Evolutionary conservation across 1,140 invertebrate genomes (phyloP), one percentile per base, ranked within the genome.

Genomic region (Parapsyche elsis): DNA sequence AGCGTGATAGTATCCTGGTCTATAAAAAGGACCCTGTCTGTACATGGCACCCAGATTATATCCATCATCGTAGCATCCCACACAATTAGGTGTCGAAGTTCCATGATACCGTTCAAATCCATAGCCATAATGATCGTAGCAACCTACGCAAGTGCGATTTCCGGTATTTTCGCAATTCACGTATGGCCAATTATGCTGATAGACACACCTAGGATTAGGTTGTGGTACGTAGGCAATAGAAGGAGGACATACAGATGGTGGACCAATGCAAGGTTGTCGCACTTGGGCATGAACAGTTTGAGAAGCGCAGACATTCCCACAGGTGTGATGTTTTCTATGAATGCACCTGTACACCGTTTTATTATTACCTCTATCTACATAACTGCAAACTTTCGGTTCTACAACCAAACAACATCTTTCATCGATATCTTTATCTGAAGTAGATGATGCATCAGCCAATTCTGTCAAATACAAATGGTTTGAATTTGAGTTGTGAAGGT

Each of bases 71-170:
- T 78, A 81, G 70, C 83, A 84, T 16, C 78, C 80, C 0, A 19
- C 19, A 23, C 84, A 84, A 30, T 74, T 21, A n/a, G 81, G 80
- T 59, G 57, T 23, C 57, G 49, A 59, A 45, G 30, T 67, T 10
- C 78, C 78, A 59, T 81, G 38, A 75, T 81, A 81, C 21, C 71
- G 30, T n/a, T 80, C 19, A 67, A 76, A 82, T 1, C 83, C 83
- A 57, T 80, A 80, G 0, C 81, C 83, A 45, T 84, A 84, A 59
- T 84, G 83, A 70, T 84, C 83, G 76, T 84, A 84, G 80, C 83
- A 84, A 5, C 83, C 83, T 12, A 24, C 80, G 46, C 83, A 84
- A 12, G n/a, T 26, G 0, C 75, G 38, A 5, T 16, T 61, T 76
- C 70, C 10, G 1, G n/a, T 5, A 53, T 10, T 23, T 44, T 76